Base-by-base conservation (phyloP, 2,113 vertebrate species). In the Rutilus rutilus region DNA sequence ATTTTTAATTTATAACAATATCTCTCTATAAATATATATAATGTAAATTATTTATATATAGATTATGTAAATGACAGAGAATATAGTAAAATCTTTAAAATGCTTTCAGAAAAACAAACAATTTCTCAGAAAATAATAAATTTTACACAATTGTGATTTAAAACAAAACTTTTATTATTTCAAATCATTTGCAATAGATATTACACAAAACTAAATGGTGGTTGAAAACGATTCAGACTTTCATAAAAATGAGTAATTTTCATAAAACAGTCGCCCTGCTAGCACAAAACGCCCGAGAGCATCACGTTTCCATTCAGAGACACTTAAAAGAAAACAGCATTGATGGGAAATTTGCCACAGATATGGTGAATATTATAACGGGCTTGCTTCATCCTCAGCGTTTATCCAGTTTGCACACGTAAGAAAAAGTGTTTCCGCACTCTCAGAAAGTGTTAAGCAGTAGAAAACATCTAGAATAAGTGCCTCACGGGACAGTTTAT, bases 211-310 rank as follows among this genome's bases (percentile, higher is more conserved):
- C 69, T 25, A 76, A 19, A 69, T 17, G 25, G 25, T 27, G 23
- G 78, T 76, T 54, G 39, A 60, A 64, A 85, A 60, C n/a, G 4
- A 23, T 2, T 69, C 27, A 54, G 59, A 7, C 27, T 42, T 65
- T 81, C 57, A 85, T 91, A 93, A 94, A 93, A 91, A 76, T 33
- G n/a, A 82, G 87, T 89, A 82, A 23, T 86, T 82, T 74, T 69
- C 82, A 89, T 84, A 83, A 84, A 30, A 30, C 5, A 3, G 25
- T 25, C 11, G n/a, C n/a, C n/a, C n/a, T n/a, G n/a, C n/a, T n/a
- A n/a, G n/a, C n/a, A 79, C 79, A 87, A 74, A 85, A 75, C 82
- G 73, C 11, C 83, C 36, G 45, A 76, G 83, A 86, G 33, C 3
- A 8, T 5, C 5, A 19, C 5, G 25, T 57, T 9, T 57, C 67